A percentile compares a stretch with the other conserved stretches of the same genome.
These are phyloP conservation scores for Agriopis marginaria DNA, from an alignment of 2,888 invertebrate genomes.

Conservation along the genomic window DNA sequence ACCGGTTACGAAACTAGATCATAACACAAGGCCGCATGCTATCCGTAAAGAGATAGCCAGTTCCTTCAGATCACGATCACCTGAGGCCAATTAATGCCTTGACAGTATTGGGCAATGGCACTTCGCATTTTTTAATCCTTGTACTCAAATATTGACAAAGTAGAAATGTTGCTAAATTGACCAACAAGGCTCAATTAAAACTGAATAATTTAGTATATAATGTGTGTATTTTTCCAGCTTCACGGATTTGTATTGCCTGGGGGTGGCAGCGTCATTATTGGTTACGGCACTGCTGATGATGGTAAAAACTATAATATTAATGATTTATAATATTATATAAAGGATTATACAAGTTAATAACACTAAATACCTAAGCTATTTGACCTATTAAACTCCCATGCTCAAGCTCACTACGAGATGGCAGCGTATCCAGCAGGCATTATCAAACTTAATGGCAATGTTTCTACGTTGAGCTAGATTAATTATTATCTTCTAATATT, in stretches of 20 bases:
- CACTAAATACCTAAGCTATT: no score
- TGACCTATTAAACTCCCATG: no score
- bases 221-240: constrained; percentile 79
- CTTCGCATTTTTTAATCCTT: constrained; percentile 41
- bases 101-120: constrained; percentile 48
- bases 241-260: constrained; percentile 83
- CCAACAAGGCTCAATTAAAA: constrained; percentile 9
- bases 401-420: no score
- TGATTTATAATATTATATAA: not conserved
- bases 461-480: no score
- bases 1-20: constrained; percentile 64
- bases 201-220: constrained; percentile 5
- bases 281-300: constrained; percentile 89
- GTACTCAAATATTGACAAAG: constrained; percentile 25
- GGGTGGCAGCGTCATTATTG: constrained; percentile 89
- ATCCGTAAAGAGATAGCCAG: constrained; percentile 54
- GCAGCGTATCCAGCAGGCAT: no score
- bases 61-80: constrained; percentile 55
- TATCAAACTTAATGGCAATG: no score
- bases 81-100: constrained; percentile 57
- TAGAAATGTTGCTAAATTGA: constrained; percentile 16
- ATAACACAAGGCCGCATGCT: constrained; percentile 56
- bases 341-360: no score
- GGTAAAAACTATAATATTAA: constrained; percentile 65
- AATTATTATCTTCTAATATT: no score